Evolutionary conservation across 2,113 vertebrate species (phyloP), one percentile per base, ranked within the genome.

Genomic region (Dendropsophus ebraccatus): DNA sequence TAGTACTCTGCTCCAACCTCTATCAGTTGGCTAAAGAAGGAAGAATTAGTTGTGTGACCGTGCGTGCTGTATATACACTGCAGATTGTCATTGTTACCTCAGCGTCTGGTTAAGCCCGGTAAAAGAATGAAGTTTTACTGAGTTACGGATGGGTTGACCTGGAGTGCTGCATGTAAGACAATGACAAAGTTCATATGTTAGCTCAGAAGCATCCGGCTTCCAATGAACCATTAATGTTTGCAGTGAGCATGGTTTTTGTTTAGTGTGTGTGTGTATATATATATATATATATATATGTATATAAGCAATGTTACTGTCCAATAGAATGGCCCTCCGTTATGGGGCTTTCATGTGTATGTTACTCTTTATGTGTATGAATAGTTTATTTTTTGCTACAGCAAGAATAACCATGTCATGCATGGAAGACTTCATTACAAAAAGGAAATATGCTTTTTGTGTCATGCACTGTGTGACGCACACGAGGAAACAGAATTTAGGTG

Each of bases 221-320:
- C 28, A 54, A 21, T 77, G 25, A 30, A 77, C 74, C 73, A 54
- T 76, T 50, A 60, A 62, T n/a, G 13, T 41, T 80, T 62, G 12
- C 77, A 60, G 16, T 17, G 35, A 45, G 21, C 11, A 58, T 56
- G 50, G 0, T 62, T 0, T 25, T 37, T 79, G 60, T 11, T 62
- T 56, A 25, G 10, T n/a, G n/a, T n/a, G n/a, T n/a, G n/a, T n/a
- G n/a, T n/a, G n/a, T n/a, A n/a, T n/a, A n/a, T n/a, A n/a, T n/a
- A n/a, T n/a, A n/a, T n/a, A n/a, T n/a, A n/a, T n/a, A n/a, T n/a
- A n/a, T n/a, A n/a, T n/a, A n/a, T n/a, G n/a, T n/a, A n/a, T n/a
- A n/a, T n/a, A n/a, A n/a, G n/a, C n/a, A n/a, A 45, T 23, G 12
- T 19, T 80, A 41, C 8, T 41, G 74, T 25, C 12, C 0, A 16